These are phyloP conservation scores for Arothron firmamentum DNA, from an alignment of 2,113 vertebrate species.

Conservation along the genomic window DNA sequence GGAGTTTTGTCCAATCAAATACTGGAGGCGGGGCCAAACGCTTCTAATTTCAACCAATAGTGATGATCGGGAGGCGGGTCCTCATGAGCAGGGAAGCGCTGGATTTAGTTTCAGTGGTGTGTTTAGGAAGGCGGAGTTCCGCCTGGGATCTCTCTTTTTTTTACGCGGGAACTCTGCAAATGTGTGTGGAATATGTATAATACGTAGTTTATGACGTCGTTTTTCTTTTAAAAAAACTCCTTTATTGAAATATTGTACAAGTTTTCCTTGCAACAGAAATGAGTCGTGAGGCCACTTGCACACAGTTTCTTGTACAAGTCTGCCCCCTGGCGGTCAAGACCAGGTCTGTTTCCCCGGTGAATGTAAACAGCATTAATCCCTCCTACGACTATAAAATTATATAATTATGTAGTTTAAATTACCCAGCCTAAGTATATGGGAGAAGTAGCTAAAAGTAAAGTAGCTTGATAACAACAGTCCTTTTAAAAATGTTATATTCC, in stretches of 20 bases:
- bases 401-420: too few species aligned
- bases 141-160: slow-evolving; percentile 8
- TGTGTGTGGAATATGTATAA: neutral
- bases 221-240: neutral
- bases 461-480: too few species aligned
- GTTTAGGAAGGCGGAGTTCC: slow-evolving; percentile 34
- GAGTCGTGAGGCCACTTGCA: neutral
- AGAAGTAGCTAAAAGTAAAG: too few species aligned
- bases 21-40: slow-evolving; percentile 2
- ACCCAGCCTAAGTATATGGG: too few species aligned
- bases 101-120: slow-evolving; percentile 25
- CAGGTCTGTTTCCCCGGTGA: too few species aligned
- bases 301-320: slow-evolving; percentile 12
- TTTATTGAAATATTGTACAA: neutral
- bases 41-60: slow-evolving; percentile 45
- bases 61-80: slow-evolving; percentile 50
- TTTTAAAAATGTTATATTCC: too few species aligned
- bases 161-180: slow-evolving; percentile 19
- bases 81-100: slow-evolving; percentile 22
- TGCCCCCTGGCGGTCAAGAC: slow-evolving; percentile 42
- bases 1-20: slow-evolving; percentile 56
- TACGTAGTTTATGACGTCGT: too few species aligned
- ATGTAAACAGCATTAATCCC: too few species aligned
- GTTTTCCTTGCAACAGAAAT: neutral
- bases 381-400: too few species aligned